These are phyloP conservation scores for Drosophila baimaii DNA, from an alignment of 1,140 invertebrate species.

Conservation along the genomic window DNA sequence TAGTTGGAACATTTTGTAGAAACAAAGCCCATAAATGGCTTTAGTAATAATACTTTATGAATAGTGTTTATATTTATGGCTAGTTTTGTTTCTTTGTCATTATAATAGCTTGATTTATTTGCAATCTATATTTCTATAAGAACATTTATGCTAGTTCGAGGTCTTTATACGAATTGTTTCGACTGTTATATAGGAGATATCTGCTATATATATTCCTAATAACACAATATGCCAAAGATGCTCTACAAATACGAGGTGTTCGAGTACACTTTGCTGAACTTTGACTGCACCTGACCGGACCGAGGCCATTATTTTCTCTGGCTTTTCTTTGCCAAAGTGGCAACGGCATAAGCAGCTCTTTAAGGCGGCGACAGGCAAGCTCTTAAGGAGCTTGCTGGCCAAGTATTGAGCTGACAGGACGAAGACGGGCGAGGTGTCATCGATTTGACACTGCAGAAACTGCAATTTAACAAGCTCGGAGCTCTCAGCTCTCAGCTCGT, in stretches of 20 bases:
- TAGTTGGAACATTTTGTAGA: no score
- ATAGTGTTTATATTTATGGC: no score
- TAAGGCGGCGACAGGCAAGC: slow-evolving; percentile 23
- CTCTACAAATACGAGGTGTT: background rate
- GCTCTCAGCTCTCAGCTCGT: no score
- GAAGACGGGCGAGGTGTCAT: slow-evolving; percentile 4
- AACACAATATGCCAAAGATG: background rate
- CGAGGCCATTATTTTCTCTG: background rate
- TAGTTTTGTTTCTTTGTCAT: no score
- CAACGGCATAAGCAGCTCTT: slow-evolving; percentile 35
- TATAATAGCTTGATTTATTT: no score
- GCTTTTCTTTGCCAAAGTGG: slow-evolving; percentile 37
- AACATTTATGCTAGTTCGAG: no score
- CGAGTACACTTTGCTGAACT: slow-evolving; percentile 8
- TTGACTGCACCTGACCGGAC: slow-evolving; percentile 20
- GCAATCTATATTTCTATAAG: no score
- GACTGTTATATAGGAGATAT: no score
- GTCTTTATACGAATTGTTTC: no score
- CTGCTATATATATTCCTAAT: background rate
- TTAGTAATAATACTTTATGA: no score
- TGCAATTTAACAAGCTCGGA: slow-evolving; percentile 6
- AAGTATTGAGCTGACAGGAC: slow-evolving; percentile 19
- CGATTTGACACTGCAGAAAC: slow-evolving; percentile 4
- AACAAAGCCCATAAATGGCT: no score
- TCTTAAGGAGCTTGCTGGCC: slow-evolving; percentile 31